Evolutionary conservation across 2,888 invertebrate species (phyloP).

Genomic region (Sicus ferrugineus): DNA sequence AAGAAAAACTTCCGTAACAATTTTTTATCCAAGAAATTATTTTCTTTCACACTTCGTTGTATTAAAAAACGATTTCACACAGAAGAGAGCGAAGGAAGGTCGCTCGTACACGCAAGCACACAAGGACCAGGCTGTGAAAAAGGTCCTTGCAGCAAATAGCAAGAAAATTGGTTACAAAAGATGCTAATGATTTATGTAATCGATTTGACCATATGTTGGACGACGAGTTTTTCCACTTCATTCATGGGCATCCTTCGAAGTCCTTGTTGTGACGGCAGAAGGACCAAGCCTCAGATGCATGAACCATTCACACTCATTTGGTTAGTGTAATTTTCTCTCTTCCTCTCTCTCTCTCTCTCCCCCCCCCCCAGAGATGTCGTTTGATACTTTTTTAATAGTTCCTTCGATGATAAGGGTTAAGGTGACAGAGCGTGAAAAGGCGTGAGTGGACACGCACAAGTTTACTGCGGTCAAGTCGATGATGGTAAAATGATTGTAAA

Average conservation of each 20-base stretch:
- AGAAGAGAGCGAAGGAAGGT: conserved; percentile 27
- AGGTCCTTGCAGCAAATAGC: conserved; percentile 43
- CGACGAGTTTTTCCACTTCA: conserved; percentile 36
- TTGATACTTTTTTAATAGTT: conserved; percentile 31
- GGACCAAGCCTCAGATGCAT: no score
- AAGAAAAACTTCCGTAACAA: conserved; percentile 30
- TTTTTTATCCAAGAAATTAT: conserved; percentile 35
- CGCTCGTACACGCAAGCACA: conserved; percentile 48
- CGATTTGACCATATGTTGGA: conserved; percentile 62
- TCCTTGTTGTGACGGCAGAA: no score
- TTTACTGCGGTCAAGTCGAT: conserved; percentile 27
- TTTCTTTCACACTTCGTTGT: conserved; percentile 47
- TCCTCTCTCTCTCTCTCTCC: neutral
- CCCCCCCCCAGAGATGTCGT: conserved; percentile 14
- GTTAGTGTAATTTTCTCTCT: neutral
- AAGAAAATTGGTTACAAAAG: conserved; percentile 61
- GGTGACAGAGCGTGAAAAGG: neutral
- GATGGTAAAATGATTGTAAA: conserved; percentile 52
- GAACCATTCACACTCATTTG: conserved; percentile 33
- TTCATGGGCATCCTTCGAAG: conserved; percentile 30
- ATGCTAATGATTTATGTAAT: conserved; percentile 65
- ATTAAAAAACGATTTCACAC: conserved; percentile 60
- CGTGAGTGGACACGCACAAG: conserved; percentile 6
- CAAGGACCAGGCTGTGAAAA: conserved; percentile 33
- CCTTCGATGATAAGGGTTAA: conserved; percentile 26